These are phyloP conservation scores for Nephrocerus scutellatus DNA, from an alignment of 2,888 invertebrate species.

Conservation along the genomic window DNA sequence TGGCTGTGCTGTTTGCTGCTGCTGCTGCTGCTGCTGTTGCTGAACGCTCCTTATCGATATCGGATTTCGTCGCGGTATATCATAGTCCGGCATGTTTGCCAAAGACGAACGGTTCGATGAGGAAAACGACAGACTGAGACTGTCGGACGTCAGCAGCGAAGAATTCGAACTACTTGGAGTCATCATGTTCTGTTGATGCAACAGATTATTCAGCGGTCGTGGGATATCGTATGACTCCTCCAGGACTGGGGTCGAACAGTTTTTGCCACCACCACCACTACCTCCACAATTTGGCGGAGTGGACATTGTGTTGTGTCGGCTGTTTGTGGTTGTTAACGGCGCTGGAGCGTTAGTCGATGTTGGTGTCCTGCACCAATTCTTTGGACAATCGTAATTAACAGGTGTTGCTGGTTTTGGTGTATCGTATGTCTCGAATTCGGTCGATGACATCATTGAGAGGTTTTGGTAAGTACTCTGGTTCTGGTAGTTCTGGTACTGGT, in stretches of 20 bases:
- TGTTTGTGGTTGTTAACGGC: constrained; percentile 11
- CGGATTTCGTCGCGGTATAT: constrained; percentile 55
- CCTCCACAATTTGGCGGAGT: constrained; percentile 48
- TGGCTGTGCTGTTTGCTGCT: constrained; percentile 20
- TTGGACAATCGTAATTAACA: constrained; percentile 51
- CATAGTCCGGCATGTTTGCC: constrained; percentile 61
- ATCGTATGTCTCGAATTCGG: constrained; percentile 49
- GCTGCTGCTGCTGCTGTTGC: constrained; percentile 23
- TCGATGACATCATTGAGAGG: constrained; percentile 36
- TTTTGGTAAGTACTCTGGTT: constrained; percentile 42
- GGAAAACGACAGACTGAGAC: constrained; percentile 50
- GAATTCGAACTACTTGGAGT: constrained; percentile 64
- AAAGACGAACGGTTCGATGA: constrained; percentile 52
- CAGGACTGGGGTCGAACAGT: constrained; percentile 33
- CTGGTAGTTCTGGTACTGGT: constrained; percentile 32
- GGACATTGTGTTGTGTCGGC: constrained; percentile 44
- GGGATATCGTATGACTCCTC: constrained; percentile 62
- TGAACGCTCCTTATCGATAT: constrained; percentile 36
- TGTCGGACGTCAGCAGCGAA: constrained; percentile 58
- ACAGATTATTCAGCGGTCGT: constrained; percentile 48
- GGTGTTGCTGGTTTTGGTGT: constrained; percentile 59
- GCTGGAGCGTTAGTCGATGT: constrained; percentile 27
- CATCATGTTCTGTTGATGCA: constrained; percentile 50
- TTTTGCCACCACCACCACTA: constrained; percentile 41
- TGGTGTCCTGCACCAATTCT: constrained; percentile 47